Base-by-base conservation (phyloP, 2,888 invertebrate genomes). In the Selenia dentaria region DNA sequence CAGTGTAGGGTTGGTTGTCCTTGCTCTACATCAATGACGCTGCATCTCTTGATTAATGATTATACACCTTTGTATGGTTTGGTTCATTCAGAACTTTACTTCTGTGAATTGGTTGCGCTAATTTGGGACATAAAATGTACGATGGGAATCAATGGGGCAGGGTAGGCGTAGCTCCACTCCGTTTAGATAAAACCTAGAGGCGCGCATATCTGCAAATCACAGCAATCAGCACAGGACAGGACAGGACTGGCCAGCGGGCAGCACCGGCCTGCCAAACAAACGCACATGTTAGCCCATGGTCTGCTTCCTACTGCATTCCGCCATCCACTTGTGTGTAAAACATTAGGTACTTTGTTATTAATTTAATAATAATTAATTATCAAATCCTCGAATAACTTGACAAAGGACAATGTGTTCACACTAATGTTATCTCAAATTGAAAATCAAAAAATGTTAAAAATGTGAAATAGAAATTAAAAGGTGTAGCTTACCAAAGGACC, bases 181-280 rank as follows among this genome's bases (percentile, higher is more conserved):
- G 24, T 43, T 54, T 70, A 70, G 69, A 79, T 67, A 3, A 79
- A 81, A 86, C 81, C 83, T 85, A 88, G 77, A 80, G 71, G 71
- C 68, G 70, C 56, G 70, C 60, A 56, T 60, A 89, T 84, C 89
- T 88, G 89, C 81, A 86, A 89, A 89, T 80, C 74, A 81, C 83
- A 78, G 82, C 82, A 80, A 82, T 76, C 88, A 83, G 88, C 85
- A 86, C 86, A 80, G 86, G 69, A 85, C 89, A 84, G 89, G 86
- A 85, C 89, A 84, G 89, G 86, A 85, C 87, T 88, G 89, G 89
- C 90, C 89, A 89, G 87, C 90, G 80, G 64, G 83, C 89, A 81
- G 80, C 89, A 89, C 90, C 90, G 89, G 89, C 90, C 90, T 90
- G 90, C 83, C 90, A 83, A 90, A 90, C 88, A 89, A 90, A 89